Percentiles rank a stretch among this genome's conserved stretches.
These are phyloP conservation scores for Phymanthus crucifer DNA, from an alignment of 92 coral and sea anemone genomes.

Conservation along the genomic window DNA sequence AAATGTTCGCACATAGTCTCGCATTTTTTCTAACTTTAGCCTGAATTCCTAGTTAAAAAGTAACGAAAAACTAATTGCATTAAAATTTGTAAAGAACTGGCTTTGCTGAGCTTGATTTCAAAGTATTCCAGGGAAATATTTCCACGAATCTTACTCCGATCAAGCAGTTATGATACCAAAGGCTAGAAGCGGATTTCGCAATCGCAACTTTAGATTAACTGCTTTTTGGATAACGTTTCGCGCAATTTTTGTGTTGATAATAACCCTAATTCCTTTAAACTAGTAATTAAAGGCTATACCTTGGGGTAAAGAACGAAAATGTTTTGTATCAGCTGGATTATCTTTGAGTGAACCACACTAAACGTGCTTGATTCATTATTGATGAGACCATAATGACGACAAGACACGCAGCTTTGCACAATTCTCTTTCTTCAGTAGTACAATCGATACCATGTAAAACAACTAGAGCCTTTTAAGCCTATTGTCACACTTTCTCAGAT, in stretches of 20 bases:
- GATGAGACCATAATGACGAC: constrained; percentile 13
- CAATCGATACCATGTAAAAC: background rate
- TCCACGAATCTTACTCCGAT: constrained; percentile 14
- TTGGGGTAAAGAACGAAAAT: background rate
- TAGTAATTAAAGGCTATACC: background rate
- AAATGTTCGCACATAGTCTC: no score
- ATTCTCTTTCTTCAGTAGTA: background rate
- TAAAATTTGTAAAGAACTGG: no score
- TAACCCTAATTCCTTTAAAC: background rate
- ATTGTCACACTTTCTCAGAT: background rate
- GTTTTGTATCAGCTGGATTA: constrained; percentile 14
- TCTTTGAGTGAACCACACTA: constrained; percentile 12
- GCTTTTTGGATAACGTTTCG: background rate
- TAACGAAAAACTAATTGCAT: no score
- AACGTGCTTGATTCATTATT: constrained; percentile 40
- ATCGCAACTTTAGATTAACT: background rate
- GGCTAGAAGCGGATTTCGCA: background rate
- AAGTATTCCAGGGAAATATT: background rate
- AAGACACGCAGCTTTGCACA: background rate
- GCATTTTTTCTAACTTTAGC: no score
- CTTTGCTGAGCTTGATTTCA: background rate
- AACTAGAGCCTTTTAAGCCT: background rate
- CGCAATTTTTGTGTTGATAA: background rate
- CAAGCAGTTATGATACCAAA: constrained; percentile 21
- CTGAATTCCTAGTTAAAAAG: no score